Evolutionary conservation across 2,113 vertebrate species (phyloP).

Genomic region (Arizona elegans): DNA sequence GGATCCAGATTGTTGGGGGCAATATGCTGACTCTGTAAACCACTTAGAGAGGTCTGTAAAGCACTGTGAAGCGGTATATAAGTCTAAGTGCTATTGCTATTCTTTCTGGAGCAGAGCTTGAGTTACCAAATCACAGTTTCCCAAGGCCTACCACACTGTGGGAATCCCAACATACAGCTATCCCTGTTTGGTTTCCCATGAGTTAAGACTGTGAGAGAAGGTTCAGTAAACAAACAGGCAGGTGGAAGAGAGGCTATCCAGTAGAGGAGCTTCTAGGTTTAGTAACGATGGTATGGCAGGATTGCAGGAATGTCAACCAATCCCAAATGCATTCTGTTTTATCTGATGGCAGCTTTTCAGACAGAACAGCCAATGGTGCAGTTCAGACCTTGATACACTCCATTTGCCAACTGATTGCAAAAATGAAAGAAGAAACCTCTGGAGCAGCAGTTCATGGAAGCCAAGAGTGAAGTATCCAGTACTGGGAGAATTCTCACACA

Average conservation of each 20-base stretch:
- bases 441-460: slow-evolving; percentile 7
- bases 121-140: background rate
- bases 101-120: background rate
- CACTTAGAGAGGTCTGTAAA: too few species aligned
- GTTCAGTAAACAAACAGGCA: background rate
- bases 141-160: background rate
- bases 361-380: slow-evolving; percentile 51
- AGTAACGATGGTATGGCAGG: background rate
- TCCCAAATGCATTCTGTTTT: background rate
- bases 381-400: slow-evolving; percentile 43
- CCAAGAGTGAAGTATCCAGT: slow-evolving; percentile 16
- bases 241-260: background rate
- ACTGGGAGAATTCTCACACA: background rate
- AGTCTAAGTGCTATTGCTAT: background rate
- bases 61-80: too few species aligned
- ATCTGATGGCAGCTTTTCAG: slow-evolving; percentile 23
- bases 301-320: background rate
- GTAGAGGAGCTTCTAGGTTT: background rate
- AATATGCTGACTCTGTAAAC: too few species aligned
- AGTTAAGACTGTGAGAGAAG: background rate
- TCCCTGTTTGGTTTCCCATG: background rate
- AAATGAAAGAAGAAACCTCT: slow-evolving; percentile 22
- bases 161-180: background rate
- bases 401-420: slow-evolving; percentile 21
- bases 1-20: too few species aligned